A percentile compares a stretch with the other conserved stretches of the same genome.
These are phyloP conservation scores for Pagrus major DNA, from an alignment of 2,113 vertebrate genomes.

Conservation along the genomic window DNA sequence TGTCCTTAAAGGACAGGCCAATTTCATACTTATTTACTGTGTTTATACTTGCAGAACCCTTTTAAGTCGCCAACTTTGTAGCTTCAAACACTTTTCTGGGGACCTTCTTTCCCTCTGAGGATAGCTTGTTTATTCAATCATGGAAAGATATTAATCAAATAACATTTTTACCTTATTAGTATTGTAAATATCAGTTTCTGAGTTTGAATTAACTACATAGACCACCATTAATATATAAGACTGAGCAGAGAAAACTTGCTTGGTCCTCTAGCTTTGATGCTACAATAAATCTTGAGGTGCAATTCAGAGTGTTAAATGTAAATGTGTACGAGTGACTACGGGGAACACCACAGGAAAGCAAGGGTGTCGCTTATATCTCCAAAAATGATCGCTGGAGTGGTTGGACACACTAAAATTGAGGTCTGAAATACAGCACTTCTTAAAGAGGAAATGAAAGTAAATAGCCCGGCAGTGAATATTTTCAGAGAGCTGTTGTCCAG, in stretches of 20 bases:
- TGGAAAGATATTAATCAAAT: no score
- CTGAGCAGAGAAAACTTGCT: neutral
- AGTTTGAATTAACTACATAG: no score
- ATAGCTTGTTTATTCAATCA: no score
- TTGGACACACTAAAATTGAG: constrained; percentile 3
- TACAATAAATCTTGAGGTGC: constrained; percentile 9
- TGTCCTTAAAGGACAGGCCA: no score
- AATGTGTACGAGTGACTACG: neutral
- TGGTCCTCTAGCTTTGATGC: neutral
- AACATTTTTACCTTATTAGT: no score
- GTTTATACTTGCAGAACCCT: no score
- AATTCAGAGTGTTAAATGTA: neutral
- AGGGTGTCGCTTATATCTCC: neutral
- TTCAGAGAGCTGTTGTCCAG: constrained; percentile 31
- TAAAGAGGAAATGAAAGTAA: constrained; percentile 44
- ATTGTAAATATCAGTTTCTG: no score
- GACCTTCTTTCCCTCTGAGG: no score
- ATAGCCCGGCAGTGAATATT: constrained; percentile 26
- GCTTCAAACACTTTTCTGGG: no score
- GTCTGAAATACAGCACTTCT: constrained; percentile 15
- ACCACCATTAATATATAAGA: no score
- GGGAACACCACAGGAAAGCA: constrained; percentile 11
- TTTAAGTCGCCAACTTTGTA: no score
- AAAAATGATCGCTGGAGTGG: neutral
- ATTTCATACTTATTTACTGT: no score